Conservation (phyloP, 2,113 vertebrate species). For the Axis porcinus region DNA sequence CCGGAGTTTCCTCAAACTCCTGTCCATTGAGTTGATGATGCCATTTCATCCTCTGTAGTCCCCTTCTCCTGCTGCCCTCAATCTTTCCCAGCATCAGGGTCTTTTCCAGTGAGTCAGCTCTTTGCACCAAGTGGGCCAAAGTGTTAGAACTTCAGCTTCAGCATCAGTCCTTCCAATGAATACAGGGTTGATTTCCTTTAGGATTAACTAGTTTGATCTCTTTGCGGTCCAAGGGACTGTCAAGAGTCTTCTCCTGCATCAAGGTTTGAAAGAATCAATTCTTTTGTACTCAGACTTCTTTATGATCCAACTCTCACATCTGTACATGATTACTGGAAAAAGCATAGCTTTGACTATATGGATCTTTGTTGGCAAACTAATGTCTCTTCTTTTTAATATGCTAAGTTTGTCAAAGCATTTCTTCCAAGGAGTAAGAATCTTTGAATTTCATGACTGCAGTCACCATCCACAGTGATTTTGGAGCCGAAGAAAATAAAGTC, state of each 20-base stretch:
- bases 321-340: not conserved
- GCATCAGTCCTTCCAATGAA: not conserved
- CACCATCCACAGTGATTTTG: not conserved
- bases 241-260: not conserved
- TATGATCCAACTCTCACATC: not conserved
- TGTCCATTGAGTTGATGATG: not conserved
- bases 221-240: not conserved
- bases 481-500: not conserved
- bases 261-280: not conserved
- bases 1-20: not conserved
- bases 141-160: not conserved
- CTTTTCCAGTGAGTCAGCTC: not conserved
- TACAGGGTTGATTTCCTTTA: not conserved
- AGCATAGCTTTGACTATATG: not conserved
- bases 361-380: not conserved
- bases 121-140: not conserved
- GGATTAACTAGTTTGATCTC: not conserved
- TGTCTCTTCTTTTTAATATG: not conserved
- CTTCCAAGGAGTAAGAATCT: not conserved
- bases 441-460: not conserved
- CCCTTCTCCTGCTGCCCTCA: not conserved
- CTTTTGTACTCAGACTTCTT: not conserved
- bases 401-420: not conserved
- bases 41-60: not conserved
- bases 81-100: not conserved